These are phyloP conservation scores for Chrysomela aeneicollis DNA, from an alignment of 2,888 invertebrate genomes.

Conservation along the genomic window DNA sequence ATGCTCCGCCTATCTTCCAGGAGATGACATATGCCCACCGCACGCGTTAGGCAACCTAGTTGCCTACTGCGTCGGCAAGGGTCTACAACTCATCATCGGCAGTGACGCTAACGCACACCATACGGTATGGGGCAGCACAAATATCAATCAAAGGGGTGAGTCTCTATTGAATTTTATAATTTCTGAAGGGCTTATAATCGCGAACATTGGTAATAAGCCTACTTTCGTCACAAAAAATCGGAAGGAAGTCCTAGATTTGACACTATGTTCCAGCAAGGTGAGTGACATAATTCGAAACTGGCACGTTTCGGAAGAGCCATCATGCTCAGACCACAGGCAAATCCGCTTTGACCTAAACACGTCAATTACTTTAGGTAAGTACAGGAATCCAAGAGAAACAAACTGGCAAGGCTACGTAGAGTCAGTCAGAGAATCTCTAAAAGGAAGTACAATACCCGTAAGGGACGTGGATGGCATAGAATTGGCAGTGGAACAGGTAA, in stretches of 20 bases:
- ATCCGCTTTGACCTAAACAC: neutral
- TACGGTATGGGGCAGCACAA: conserved; percentile 22
- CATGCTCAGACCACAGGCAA: conserved; percentile 19
- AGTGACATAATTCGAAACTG: neutral
- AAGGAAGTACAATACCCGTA: no score
- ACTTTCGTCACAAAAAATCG: neutral
- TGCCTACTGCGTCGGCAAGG: neutral
- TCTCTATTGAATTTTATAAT: neutral
- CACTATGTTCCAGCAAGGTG: neutral
- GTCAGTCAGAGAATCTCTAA: conserved; percentile 9
- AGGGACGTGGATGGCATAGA: neutral
- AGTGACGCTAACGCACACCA: conserved; percentile 31
- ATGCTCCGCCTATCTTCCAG: conserved; percentile 6
- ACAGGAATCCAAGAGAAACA: conserved; percentile 12
- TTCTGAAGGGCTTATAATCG: neutral
- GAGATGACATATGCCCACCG: neutral
- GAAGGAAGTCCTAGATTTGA: neutral
- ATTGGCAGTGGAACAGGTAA: conserved; percentile 1
- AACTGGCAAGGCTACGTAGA: conserved; percentile 12
- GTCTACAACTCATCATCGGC: no score
- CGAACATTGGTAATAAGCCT: neutral
- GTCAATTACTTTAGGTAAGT: neutral
- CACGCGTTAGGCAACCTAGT: neutral
- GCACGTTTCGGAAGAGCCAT: conserved; percentile 8
- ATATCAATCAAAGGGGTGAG: conserved; percentile 23